Conservation (phyloP, 1,140 invertebrate species). For the Paralvinella palmiformis region DNA sequence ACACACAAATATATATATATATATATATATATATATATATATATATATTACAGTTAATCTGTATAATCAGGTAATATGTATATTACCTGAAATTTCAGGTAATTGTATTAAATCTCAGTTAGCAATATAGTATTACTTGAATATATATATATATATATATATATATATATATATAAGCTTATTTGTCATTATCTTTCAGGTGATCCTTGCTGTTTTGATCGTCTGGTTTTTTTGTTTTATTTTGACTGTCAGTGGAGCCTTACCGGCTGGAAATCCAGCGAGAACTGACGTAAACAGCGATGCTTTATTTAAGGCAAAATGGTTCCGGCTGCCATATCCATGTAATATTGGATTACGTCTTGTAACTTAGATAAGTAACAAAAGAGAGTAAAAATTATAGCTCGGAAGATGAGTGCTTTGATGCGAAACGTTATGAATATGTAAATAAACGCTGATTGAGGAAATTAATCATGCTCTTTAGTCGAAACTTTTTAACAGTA, state of each 20-base stretch:
- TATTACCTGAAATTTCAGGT: too few relatives aligned
- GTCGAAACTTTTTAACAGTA: too few relatives aligned
- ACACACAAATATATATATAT: too few relatives aligned
- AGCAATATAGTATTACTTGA: background rate
- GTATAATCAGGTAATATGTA: too few relatives aligned
- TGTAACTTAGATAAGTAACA: too few relatives aligned
- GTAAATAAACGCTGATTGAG: background rate
- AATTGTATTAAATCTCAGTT: too few relatives aligned
- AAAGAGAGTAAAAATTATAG: too few relatives aligned
- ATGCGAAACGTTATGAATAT: too few relatives aligned
- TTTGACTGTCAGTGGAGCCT: conserved; percentile 62
- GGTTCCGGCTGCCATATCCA: conserved; percentile 84
- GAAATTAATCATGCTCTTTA: background rate
- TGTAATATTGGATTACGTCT: too few relatives aligned
- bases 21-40: too few relatives aligned
- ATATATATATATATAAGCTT: background rate
- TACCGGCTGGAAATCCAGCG: conserved; percentile 67
- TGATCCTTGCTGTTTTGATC: conserved; percentile 66
- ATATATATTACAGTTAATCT: too few relatives aligned
- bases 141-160: background rate
- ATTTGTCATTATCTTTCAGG: background rate
- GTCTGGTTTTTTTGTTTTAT: conserved; percentile 74
- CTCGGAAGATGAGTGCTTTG: too few relatives aligned
- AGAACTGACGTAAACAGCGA: conserved; percentile 71
- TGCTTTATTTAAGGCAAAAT: conserved; percentile 68